Base-by-base conservation (phyloP, 2,113 vertebrate genomes). In the Conger conger region DNA sequence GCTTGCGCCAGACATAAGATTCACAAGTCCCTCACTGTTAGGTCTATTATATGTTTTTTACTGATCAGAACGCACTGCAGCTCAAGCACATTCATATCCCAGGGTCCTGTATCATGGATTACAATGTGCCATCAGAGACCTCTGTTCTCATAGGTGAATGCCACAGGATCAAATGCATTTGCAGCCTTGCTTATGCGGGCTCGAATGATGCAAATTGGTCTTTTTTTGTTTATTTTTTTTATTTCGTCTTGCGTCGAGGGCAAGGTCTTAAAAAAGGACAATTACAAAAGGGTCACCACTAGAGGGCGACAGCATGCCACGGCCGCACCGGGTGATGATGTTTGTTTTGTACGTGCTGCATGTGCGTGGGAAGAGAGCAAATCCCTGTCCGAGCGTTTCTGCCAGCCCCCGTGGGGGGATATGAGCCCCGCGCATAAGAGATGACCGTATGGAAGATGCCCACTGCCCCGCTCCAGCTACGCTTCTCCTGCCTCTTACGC, bases 241-340 rank as follows among this genome's bases (percentile, higher is more conserved):
- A 16, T 20, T 57, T 57, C 2, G 13, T 42, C 54, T 57, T 27
- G 57, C 4, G 20, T 20, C 57, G 0, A 20, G 23, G 23, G 27
- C 57, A 63, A n/a, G 68, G 27, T 33, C 15, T 27, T 13, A n/a
- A 18, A 63, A 63, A 33, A 73, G 11, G n/a, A 27, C 27, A 73
- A 73, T 33, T 73, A 33, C 68, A 30, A 73, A 76, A 37, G 16
- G 42, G 20, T 15, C 40, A 50, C 82, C 82, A 83, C 82, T 77
- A 83, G 82, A 83, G 82, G 82, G 82, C 27, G 82, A 76, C 33
- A 76, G 77, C 42, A 30, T 68, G 73, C 68, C 68, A 63, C 63
- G 36, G 40, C 68, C 50, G 17, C 16, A 13, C 11, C 15, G 13
- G 38, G 37, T 17, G 42, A 40, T 45, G 30, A 5, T 45, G 16